These are phyloP conservation scores for Macropis europaea DNA, from an alignment of 2,888 invertebrate genomes.

Conservation along the genomic window DNA sequence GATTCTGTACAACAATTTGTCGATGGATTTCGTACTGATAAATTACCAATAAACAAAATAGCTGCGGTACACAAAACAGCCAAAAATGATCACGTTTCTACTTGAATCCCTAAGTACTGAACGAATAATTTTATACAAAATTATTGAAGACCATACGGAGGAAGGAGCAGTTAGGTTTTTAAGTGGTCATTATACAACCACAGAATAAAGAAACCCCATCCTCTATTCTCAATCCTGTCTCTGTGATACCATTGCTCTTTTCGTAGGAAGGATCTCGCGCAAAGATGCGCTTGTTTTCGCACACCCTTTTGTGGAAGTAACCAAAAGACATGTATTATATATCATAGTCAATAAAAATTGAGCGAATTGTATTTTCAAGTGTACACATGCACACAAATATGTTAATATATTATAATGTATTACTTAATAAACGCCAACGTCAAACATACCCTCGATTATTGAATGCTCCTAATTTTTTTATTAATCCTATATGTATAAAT, in stretches of 20 bases:
- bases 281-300: slow-evolving; percentile 44
- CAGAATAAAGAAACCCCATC: slow-evolving; percentile 42
- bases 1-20: slow-evolving; percentile 87
- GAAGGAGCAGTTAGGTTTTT: slow-evolving; percentile 47
- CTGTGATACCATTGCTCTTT: slow-evolving; percentile 63
- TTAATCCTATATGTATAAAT: slow-evolving; percentile 5
- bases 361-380: slow-evolving; percentile 65
- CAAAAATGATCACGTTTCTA: slow-evolving; percentile 61
- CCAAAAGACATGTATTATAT: slow-evolving; percentile 61
- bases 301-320: slow-evolving; percentile 55
- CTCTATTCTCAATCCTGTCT: slow-evolving; percentile 55
- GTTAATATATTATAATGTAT: slow-evolving; percentile 61
- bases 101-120: slow-evolving; percentile 35
- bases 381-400: slow-evolving; percentile 59
- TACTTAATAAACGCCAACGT: slow-evolving; percentile 59
- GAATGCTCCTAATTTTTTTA: slow-evolving; percentile 10
- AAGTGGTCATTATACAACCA: slow-evolving; percentile 52
- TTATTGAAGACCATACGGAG: slow-evolving; percentile 28
- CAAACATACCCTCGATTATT: slow-evolving; percentile 11
- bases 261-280: slow-evolving; percentile 49
- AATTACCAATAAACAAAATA: slow-evolving; percentile 76
- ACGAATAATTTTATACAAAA: slow-evolving; percentile 29
- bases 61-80: slow-evolving; percentile 73
- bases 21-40: slow-evolving; percentile 83
- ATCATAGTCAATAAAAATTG: slow-evolving; percentile 55